Conservation (phyloP, 2,797 vertebrate species). For the Brotogeris chrysoptera region DNA sequence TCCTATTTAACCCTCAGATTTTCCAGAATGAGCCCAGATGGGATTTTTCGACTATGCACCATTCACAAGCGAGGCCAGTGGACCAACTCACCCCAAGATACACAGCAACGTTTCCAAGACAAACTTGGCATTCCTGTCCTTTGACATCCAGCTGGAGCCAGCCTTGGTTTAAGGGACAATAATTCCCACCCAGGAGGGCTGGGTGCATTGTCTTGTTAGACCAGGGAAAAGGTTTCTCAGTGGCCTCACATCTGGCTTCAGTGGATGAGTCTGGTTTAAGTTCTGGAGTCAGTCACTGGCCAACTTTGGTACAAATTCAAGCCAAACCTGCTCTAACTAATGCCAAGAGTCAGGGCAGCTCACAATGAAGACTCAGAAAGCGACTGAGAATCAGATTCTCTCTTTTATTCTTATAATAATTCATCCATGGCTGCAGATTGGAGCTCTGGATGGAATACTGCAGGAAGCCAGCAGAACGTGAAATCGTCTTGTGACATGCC, state of each 20-base stretch:
- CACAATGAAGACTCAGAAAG: not conserved
- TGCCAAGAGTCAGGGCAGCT: not conserved
- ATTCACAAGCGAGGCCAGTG: not conserved
- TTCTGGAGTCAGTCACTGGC: not conserved
- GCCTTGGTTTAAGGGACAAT: not conserved
- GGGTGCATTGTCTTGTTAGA: not conserved
- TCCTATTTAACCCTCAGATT: not conserved
- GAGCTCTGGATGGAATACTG: not conserved
- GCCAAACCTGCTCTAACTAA: not conserved
- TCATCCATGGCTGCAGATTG: not conserved
- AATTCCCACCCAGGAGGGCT: not conserved
- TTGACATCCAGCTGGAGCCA: not conserved
- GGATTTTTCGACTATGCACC: not conserved
- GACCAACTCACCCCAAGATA: not conserved
- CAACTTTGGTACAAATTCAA: not conserved
- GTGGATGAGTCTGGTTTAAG: not conserved
- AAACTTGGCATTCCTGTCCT: not conserved
- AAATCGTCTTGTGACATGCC: not conserved
- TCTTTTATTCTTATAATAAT: not conserved
- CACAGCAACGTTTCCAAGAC: not conserved
- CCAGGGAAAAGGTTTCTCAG: not conserved
- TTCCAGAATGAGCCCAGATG: not conserved
- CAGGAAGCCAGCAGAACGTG: not conserved
- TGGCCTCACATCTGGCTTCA: not conserved
- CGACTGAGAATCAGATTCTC: not conserved